Evolutionary conservation across 2,888 invertebrate genomes (phyloP), one percentile per base, ranked within the genome.

Genomic region (Tipula unca): DNA sequence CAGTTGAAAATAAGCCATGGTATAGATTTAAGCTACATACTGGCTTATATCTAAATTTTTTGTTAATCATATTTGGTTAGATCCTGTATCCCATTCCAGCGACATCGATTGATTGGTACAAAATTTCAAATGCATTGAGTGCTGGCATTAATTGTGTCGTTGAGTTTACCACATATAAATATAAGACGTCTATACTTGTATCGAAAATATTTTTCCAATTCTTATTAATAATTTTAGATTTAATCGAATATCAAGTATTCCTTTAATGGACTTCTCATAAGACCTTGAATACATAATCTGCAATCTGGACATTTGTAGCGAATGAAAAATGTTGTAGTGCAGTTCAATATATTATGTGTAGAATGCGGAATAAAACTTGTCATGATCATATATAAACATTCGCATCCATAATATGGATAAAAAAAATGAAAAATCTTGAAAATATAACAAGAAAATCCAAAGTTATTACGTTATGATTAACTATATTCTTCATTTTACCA

Each of bases 301-400:
- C 25, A 10, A 10, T 69, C 69, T 25, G 25, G 69, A 69, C 69
- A 69, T 69, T 69, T 69, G 25, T 25, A 25, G 20, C 69, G 69
- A 69, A 69, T 20, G 10, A 69, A 69, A 48, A 69, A 69, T 69
- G 25, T 69, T 69, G 25, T 25, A 2, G 25, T 69, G 20, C 25
- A 69, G 20, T 69, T 8, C 25, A 69, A 69, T 69, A 13, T 25
- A 69, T n/a, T n/a, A n/a, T 25, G 25, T 69, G 10, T 10, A 25
- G 69, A 69, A 69, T 69, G 69, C 69, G 69, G 69, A 69, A 25
- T 69, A 69, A 69, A 69, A 69, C 69, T 69, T 69, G 69, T 69
- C 25, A 13, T 69, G 25, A 10, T 69, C 25, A 25, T 10, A 69
- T 25, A 25, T 69, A 25, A 25, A 20, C 25, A 69, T 1, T n/a